Evolutionary conservation across 1,140 invertebrate genomes (phyloP).

Genomic region (Bombus polaris): DNA sequence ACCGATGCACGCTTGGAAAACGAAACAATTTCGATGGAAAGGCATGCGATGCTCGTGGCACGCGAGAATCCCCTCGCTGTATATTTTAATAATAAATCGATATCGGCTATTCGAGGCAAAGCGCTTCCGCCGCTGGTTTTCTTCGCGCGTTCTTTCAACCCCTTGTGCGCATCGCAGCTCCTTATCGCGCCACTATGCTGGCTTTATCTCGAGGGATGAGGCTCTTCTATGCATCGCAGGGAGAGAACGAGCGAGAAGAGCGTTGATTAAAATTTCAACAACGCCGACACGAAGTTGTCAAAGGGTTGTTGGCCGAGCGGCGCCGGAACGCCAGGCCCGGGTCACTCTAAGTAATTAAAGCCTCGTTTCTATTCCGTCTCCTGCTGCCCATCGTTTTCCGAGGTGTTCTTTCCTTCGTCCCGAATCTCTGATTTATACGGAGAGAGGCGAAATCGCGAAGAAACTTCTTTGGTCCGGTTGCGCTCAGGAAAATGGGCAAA

Average conservation of each 20-base stretch:
- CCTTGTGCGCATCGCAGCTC: constrained; percentile 20
- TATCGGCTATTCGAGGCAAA: neutral
- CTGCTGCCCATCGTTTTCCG: no score
- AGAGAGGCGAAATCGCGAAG: no score
- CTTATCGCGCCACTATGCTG: constrained; percentile 59
- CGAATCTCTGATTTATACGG: no score
- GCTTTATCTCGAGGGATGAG: constrained; percentile 59
- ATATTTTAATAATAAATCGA: constrained; percentile 1
- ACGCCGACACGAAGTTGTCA: constrained; percentile 40
- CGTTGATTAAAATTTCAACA: constrained; percentile 79
- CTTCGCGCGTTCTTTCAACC: constrained; percentile 13
- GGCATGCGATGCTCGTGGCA: neutral
- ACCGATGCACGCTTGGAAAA: constrained; percentile 6
- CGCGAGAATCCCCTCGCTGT: neutral
- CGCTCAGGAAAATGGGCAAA: no score
- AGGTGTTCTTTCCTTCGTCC: no score
- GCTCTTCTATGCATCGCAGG: no score
- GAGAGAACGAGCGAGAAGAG: constrained; percentile 35
- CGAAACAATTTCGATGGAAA: constrained; percentile 3
- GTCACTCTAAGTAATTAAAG: constrained; percentile 74
- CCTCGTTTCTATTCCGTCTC: constrained; percentile 44
- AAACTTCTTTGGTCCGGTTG: no score
- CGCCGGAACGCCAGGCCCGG: neutral
- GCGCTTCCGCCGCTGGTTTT: neutral
- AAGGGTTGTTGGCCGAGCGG: constrained; percentile 15